A percentile compares a stretch with the other conserved stretches of the same genome.
These are phyloP conservation scores for Clivina fossor DNA, from an alignment of 2,888 invertebrate genomes.

Conservation along the genomic window DNA sequence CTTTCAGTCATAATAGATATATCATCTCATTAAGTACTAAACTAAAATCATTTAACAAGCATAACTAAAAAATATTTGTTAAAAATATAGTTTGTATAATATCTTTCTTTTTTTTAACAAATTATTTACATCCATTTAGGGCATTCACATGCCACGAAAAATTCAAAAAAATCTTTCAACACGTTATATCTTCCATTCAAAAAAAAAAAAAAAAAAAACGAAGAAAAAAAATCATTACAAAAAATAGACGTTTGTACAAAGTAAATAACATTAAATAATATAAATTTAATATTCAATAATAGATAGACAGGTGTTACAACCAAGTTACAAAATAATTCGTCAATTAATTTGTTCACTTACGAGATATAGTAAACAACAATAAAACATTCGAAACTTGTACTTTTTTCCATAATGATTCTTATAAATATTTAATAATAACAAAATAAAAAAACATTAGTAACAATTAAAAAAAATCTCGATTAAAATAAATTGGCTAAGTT, in stretches of 20 bases:
- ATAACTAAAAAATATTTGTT: conserved; percentile 27
- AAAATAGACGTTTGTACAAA: conserved; percentile 27
- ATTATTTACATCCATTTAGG: conserved; percentile 27
- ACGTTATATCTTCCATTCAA: conserved; percentile 19
- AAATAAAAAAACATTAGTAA: too few relatives aligned
- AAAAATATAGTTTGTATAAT: conserved; percentile 15
- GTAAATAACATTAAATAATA: conserved; percentile 3
- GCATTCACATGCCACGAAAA: conserved; percentile 32
- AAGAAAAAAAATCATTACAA: conserved; percentile 23
- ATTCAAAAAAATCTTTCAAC: conserved; percentile 28
- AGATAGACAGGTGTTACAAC: conserved; percentile 3
- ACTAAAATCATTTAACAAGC: conserved; percentile 30
- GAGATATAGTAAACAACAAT: too few relatives aligned
- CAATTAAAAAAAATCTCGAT: conserved; percentile 5
- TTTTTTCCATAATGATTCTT: too few relatives aligned
- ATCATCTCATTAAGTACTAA: conserved; percentile 23
- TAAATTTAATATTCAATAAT: neutral
- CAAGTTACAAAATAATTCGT: conserved; percentile 17
- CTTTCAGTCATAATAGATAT: conserved; percentile 5
- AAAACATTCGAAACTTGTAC: too few relatives aligned
- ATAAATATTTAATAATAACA: too few relatives aligned
- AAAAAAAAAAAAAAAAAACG: conserved; percentile 28
- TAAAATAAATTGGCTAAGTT: conserved; percentile 7
- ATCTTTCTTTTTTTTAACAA: conserved; percentile 12
- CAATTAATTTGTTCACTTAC: too few relatives aligned